A percentile compares a stretch with the other conserved stretches of the same genome.
These are phyloP conservation scores for Drosophila mayri DNA, from an alignment of 1,140 invertebrate species.

Conservation along the genomic window DNA sequence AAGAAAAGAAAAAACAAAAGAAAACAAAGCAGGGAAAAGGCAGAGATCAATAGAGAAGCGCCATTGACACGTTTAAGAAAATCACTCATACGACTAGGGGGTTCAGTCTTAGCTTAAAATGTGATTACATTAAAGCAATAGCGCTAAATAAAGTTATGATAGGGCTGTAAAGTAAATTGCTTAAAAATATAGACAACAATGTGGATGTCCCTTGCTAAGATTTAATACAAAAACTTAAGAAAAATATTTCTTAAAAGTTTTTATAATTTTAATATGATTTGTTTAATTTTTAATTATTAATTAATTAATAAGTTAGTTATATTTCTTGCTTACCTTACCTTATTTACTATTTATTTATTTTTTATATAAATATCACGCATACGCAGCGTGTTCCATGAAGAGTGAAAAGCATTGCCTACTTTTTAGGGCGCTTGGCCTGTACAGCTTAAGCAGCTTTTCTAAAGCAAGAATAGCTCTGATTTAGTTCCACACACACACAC, in stretches of 20 bases:
- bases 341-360: background rate
- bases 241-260: too few relatives aligned
- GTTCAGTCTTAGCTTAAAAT: background rate
- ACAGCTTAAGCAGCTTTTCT: slow-evolving; percentile 25
- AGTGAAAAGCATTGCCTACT: slow-evolving; percentile 37
- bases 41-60: slow-evolving; percentile 31
- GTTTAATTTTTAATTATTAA: too few relatives aligned
- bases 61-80: slow-evolving; percentile 38
- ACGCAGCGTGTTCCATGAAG: slow-evolving; percentile 3
- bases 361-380: slow-evolving; percentile 13
- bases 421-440: slow-evolving; percentile 29
- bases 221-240: background rate
- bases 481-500: slow-evolving; percentile 22
- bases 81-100: slow-evolving; percentile 44
- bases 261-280: too few relatives aligned
- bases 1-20: background rate
- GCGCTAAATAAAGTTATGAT: too few relatives aligned
- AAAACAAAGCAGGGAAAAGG: background rate
- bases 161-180: background rate
- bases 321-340: too few relatives aligned
- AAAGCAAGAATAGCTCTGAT: slow-evolving; percentile 54
- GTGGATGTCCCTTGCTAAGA: too few relatives aligned
- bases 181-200: background rate
- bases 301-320: background rate
- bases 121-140: background rate